These are phyloP conservation scores for Pyrocephalus nanus DNA, from an alignment of 2,797 vertebrate genomes.

Conservation along the genomic window DNA sequence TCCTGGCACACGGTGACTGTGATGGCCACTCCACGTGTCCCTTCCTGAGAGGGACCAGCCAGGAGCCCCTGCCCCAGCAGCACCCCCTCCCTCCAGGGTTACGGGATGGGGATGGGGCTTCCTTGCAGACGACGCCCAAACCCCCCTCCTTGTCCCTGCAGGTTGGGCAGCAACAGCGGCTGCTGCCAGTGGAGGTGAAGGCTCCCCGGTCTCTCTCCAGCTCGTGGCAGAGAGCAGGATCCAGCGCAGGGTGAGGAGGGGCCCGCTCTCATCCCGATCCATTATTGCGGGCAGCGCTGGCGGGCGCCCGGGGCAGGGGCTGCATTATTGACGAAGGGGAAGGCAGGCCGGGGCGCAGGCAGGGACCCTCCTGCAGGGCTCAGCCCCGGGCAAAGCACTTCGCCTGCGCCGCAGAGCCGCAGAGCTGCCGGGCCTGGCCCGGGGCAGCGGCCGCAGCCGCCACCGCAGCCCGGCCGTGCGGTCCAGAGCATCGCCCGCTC, in stretches of 20 bases:
- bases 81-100: accelerated
- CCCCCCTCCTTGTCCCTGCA: accelerated
- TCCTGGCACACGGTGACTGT: accelerated
- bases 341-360: background rate
- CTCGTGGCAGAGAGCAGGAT: background rate
- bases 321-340: conserved; percentile 66
- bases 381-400: conserved; percentile 69
- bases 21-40: accelerated
- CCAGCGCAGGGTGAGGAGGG: background rate
- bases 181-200: background rate
- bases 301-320: background rate
- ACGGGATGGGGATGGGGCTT: accelerated
- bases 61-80: background rate
- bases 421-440: conserved; percentile 6
- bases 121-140: accelerated
- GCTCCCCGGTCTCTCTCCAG: background rate
- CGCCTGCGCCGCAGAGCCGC: conserved; percentile 26
- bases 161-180: background rate
- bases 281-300: conserved; percentile 33
- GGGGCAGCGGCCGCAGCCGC: background rate
- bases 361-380: background rate
- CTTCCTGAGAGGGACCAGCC: accelerated
- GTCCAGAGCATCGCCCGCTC: accelerated
- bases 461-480: background rate
- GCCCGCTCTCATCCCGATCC: background rate